These are phyloP conservation scores for Heliconius hewitsoni DNA, from an alignment of 1,140 invertebrate genomes.

Conservation along the genomic window DNA sequence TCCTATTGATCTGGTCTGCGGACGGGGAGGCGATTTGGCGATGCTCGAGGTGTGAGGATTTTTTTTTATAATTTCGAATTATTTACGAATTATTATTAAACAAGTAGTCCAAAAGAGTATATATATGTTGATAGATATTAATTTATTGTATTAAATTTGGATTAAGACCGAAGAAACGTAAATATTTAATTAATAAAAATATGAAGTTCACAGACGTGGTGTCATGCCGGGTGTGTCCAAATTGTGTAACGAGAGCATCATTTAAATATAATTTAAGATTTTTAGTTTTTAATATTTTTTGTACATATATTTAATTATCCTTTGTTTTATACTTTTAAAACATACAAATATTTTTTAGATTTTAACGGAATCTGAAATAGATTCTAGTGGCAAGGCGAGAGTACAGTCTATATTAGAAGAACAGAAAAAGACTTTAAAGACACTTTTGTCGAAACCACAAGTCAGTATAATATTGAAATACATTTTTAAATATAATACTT, in stretches of 20 bases:
- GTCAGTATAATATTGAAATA: conserved; percentile 50
- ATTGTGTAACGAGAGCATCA: too few species aligned
- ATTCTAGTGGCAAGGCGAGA: conserved; percentile 81
- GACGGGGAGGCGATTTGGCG: conserved; percentile 85
- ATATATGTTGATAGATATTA: too few species aligned
- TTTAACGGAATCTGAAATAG: conserved; percentile 85
- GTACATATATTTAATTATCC: not conserved
- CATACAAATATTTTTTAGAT: conserved; percentile 53
- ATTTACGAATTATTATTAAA: too few species aligned
- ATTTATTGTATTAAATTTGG: too few species aligned
- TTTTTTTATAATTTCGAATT: too few species aligned
- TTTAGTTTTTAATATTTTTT: too few species aligned
- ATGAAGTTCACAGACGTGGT: too few species aligned
- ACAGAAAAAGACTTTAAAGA: conserved; percentile 84
- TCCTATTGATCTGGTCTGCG: conserved; percentile 87
- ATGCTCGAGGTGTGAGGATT: conserved; percentile 82
- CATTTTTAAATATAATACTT: not conserved
- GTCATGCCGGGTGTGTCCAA: too few species aligned
- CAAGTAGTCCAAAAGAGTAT: too few species aligned
- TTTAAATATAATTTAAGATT: too few species aligned
- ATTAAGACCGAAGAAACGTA: too few species aligned
- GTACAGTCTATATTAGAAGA: conserved; percentile 84
- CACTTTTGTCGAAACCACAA: conserved; percentile 86
- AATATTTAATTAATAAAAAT: too few species aligned
- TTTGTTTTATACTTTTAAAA: not conserved